These are phyloP conservation scores for Pseudobourletiella spinata DNA, from an alignment of 1,140 invertebrate genomes.

Conservation along the genomic window DNA sequence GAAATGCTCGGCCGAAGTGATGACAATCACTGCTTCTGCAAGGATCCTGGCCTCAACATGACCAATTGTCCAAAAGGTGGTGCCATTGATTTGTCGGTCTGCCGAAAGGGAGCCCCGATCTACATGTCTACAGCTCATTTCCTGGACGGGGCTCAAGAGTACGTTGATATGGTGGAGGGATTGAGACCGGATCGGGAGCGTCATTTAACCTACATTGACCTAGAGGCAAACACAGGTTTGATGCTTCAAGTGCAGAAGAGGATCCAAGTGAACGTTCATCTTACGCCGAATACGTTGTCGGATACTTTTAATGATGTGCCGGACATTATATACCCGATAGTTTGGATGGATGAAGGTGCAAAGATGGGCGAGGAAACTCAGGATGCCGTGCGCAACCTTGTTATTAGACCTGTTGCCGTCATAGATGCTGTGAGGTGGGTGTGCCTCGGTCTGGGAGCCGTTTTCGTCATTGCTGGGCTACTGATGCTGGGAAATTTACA, in stretches of 20 bases:
- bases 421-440: not conserved
- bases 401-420: not conserved
- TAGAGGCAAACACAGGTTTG: constrained; percentile 54
- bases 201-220: constrained; percentile 59
- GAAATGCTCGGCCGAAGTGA: constrained; percentile 53
- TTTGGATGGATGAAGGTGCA: not conserved
- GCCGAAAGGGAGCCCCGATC: constrained; percentile 50
- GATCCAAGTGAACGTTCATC: constrained; percentile 45
- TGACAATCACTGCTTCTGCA: constrained; percentile 62
- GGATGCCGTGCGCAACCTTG: not conserved
- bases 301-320: not conserved
- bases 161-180: constrained; percentile 60
- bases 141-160: constrained; percentile 55
- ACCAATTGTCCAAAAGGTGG: constrained; percentile 39
- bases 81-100: constrained; percentile 7
- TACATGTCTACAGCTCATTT: constrained; percentile 75
- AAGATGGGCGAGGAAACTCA: not conserved
- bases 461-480: no score
- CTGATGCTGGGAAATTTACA: no score
- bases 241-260: constrained; percentile 45
- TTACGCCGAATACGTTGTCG: not conserved
- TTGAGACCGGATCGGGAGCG: constrained; percentile 53
- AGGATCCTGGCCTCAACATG: constrained; percentile 40
- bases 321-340: not conserved
- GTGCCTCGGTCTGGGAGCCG: not conserved